phyloP scores from a whole-genome alignment of 2,888 invertebrate species.

The Galeopsomyia nigrocyanea region DNA sequence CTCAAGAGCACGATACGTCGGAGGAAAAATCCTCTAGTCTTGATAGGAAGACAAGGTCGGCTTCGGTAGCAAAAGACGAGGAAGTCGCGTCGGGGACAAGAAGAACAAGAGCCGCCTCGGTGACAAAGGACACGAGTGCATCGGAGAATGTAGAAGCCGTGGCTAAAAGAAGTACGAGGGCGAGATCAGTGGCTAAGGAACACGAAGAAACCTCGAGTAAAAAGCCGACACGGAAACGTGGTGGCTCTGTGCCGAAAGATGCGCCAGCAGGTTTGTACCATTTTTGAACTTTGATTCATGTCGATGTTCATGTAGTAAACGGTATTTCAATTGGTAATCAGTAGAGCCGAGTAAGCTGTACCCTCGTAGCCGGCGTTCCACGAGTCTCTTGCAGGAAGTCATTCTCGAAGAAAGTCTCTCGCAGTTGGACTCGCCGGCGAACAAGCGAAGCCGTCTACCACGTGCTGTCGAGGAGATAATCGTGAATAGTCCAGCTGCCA shows the following conservation, averaged over 20 bases:
- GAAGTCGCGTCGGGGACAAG: background rate
- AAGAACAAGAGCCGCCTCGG: slow-evolving; percentile 34
- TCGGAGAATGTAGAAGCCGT: slow-evolving; percentile 9
- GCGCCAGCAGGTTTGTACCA: background rate
- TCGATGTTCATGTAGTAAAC: too few relatives aligned
- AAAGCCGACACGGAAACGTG: slow-evolving; percentile 48
- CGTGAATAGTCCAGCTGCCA: slow-evolving; percentile 49
- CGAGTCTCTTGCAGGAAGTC: slow-evolving; percentile 53
- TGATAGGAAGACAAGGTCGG: slow-evolving; percentile 25
- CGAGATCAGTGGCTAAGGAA: slow-evolving; percentile 38
- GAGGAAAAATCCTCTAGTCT: background rate
- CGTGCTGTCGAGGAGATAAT: background rate
- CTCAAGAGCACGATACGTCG: slow-evolving; percentile 22
- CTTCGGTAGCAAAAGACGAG: slow-evolving; percentile 49
- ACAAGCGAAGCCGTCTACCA: background rate
- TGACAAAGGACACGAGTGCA: slow-evolving; percentile 11
- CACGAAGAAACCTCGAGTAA: slow-evolving; percentile 11
- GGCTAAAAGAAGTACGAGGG: slow-evolving; percentile 27
- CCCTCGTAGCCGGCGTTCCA: slow-evolving; percentile 43
- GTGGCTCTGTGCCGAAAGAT: slow-evolving; percentile 59
- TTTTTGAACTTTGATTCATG: too few relatives aligned
- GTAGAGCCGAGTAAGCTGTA: slow-evolving; percentile 18
- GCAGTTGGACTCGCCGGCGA: slow-evolving; percentile 32
- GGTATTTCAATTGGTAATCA: slow-evolving; percentile 7
- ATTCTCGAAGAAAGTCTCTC: slow-evolving; percentile 51